Base-by-base conservation (phyloP, 2,797 vertebrate species). In the Darevskia mixta region DNA sequence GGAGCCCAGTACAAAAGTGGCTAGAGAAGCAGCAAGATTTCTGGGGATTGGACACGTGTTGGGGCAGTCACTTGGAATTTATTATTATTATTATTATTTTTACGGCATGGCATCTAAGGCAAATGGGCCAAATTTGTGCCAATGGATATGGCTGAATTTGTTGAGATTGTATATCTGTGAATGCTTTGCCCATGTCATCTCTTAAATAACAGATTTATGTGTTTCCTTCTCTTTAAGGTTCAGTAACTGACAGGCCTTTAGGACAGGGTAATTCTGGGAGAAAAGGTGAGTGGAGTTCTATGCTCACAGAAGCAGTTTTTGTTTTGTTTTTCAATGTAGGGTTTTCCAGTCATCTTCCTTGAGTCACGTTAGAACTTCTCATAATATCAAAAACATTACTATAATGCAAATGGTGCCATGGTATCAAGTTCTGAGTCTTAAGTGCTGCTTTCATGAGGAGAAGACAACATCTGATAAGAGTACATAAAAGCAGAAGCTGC, bases 241-340 rank as follows among this genome's bases (percentile, higher is more conserved):
- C 98, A 94, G 98, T 99, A 96, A 99, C 99, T 13, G 99, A 99
- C 95, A 99, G 98, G 94, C 98, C 99, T 77, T 97, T 97, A 27
- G 98, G 97, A 96, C 98, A 98, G 88, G 97, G 98, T 93, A 99
- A 98, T 96, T 98, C 98, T 0, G 98, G 98, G 92, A 98, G 97
- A 98, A 99, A 98, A 99, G 99, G 99, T 99, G 98, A 99, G 98
- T 97, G 85, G 86, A 97, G 97, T 97, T 96, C 94, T 93, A 82
- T 90, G 96, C 93, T 95, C 94, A 55, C 49, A 55, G 49, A 55
- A 55, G 49, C 4, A 13, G 49, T 13, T 55, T 66, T 15, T 41
- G 35, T 64, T 38, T 95, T 95, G 71, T 3, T 88, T 73, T 27
- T 85, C 17, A 79, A 67, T 41, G 20, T 87, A 82, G 64, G 88